Conservation (phyloP, 2,113 vertebrate genomes). For the Hymenochirus boettgeri region DNA sequence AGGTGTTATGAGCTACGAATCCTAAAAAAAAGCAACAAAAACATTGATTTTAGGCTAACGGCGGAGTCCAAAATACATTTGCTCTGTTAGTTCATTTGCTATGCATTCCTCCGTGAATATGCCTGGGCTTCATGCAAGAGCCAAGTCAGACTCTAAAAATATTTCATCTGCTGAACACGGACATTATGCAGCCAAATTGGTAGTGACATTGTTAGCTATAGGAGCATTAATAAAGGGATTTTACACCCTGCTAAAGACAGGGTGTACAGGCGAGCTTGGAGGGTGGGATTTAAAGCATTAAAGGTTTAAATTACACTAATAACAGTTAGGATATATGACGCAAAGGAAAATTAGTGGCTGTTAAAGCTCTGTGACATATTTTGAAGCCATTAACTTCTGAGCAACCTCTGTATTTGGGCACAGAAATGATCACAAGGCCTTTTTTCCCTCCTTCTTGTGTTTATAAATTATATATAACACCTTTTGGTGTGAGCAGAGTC, state of each 20-base stretch:
- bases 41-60: conserved; percentile 33
- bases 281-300: conserved; percentile 37
- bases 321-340: conserved; percentile 33
- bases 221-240: conserved; percentile 24
- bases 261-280: conserved; percentile 19
- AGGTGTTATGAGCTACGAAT: conserved; percentile 21
- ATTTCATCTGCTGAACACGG: conserved; percentile 26
- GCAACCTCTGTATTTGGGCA: conserved; percentile 10
- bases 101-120: conserved; percentile 12
- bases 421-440: background rate
- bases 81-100: conserved; percentile 18
- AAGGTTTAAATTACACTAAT: conserved; percentile 37
- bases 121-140: conserved; percentile 17
- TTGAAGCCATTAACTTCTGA: conserved; percentile 28
- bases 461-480: conserved; percentile 17
- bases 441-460: background rate
- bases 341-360: conserved; percentile 31
- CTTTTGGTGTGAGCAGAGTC: conserved; percentile 10
- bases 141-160: conserved; percentile 33
- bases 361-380: conserved; percentile 10
- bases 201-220: conserved; percentile 30
- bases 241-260: conserved; percentile 14
- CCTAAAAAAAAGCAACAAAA: conserved; percentile 29
- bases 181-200: conserved; percentile 36
- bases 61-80: conserved; percentile 24